phyloP scores from a whole-genome alignment of 2,888 invertebrate species.

The Synanthedon andrenaeformis region DNA sequence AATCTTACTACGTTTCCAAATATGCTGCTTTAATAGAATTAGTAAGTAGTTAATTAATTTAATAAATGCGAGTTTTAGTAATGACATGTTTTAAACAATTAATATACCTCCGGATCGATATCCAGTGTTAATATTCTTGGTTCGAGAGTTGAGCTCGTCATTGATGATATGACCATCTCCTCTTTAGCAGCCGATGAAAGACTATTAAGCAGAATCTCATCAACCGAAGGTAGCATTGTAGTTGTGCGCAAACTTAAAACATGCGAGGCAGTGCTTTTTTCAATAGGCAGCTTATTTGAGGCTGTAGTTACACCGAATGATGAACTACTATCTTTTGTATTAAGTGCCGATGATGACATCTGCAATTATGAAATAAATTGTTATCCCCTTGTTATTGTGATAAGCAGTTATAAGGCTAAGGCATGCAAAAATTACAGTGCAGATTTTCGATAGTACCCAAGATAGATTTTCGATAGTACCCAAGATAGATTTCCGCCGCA shows the following conservation, averaged over 20 bases:
- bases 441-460: slow-evolving; percentile 13
- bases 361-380: slow-evolving; percentile 65
- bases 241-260: slow-evolving; percentile 68
- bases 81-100: background rate
- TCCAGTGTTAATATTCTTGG: slow-evolving; percentile 72
- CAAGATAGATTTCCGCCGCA: slow-evolving; percentile 12
- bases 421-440: slow-evolving; percentile 46
- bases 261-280: slow-evolving; percentile 69
- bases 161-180: slow-evolving; percentile 66
- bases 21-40: background rate
- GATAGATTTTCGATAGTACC: slow-evolving; percentile 12
- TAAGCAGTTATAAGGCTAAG: slow-evolving; percentile 35
- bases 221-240: slow-evolving; percentile 71
- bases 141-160: slow-evolving; percentile 63
- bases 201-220: slow-evolving; percentile 73
- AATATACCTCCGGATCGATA: slow-evolving; percentile 74
- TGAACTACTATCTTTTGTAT: slow-evolving; percentile 62
- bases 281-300: slow-evolving; percentile 56
- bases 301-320: slow-evolving; percentile 57
- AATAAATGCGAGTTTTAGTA: background rate
- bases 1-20: background rate
- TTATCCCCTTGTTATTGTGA: slow-evolving; percentile 43
- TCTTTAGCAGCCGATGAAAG: slow-evolving; percentile 72
- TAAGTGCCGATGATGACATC: slow-evolving; percentile 65
- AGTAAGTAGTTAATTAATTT: background rate